Evolutionary conservation across 2,113 vertebrate genomes (phyloP).

Genomic region (Plecturocebus donacophilus): DNA sequence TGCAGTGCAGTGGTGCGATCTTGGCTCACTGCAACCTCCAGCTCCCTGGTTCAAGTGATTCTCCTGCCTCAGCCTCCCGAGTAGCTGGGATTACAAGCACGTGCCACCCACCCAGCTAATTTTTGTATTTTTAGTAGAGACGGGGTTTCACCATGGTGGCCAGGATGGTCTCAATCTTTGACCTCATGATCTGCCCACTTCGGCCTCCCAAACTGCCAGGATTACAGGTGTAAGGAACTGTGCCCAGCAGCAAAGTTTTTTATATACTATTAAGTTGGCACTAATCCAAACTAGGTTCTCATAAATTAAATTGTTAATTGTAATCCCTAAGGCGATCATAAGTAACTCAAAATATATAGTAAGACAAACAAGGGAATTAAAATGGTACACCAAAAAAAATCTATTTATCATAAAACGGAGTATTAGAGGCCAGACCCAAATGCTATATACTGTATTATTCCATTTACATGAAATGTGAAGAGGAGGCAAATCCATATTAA

Average conservation of each 20-base stretch:
- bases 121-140: no score
- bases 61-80: no score
- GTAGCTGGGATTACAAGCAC: no score
- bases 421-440: neutral
- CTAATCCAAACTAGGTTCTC: neutral
- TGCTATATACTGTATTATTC: neutral
- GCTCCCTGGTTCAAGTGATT: no score
- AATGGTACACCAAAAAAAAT: neutral
- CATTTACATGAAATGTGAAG: neutral
- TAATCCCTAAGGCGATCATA: neutral
- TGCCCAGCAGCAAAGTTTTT: neutral
- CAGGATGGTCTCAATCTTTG: no score
- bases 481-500: neutral
- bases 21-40: no score
- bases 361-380: constrained; percentile 27
- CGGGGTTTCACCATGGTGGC: no score
- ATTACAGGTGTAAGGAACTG: no score
- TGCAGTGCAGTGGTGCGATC: no score
- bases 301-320: neutral
- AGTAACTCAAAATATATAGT: neutral
- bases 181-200: no score
- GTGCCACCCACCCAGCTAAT: no score
- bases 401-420: neutral
- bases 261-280: neutral
- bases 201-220: no score